Conservation (phyloP, 2,113 vertebrate genomes). For the Hiodon alosoides region DNA sequence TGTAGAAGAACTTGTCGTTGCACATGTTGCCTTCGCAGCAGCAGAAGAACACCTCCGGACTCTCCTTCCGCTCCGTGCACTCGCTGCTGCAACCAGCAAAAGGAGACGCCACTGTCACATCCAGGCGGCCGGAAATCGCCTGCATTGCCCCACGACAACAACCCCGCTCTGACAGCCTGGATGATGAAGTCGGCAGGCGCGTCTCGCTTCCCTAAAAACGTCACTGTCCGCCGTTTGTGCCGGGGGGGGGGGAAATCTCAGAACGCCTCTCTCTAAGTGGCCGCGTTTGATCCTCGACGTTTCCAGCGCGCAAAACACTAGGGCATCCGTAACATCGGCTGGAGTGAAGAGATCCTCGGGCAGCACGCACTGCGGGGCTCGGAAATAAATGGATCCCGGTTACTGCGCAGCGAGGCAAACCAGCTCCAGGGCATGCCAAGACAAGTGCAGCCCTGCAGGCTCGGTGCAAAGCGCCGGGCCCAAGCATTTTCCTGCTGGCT, state of each 20-base stretch:
- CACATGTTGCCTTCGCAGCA: conserved; percentile 97
- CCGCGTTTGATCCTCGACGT: not conserved
- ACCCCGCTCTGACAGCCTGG: not conserved
- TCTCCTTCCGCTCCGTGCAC: conserved; percentile 92
- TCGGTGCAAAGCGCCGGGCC: not conserved
- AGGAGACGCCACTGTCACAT: not conserved
- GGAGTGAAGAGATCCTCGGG: not conserved
- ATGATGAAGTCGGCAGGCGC: not conserved
- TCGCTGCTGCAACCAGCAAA: conserved; percentile 67
- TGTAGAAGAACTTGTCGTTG: conserved; percentile 89
- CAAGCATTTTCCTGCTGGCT: not conserved
- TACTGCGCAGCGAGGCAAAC: conserved; percentile 37
- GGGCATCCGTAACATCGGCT: conserved; percentile 2
- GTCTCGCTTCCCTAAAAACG: not conserved
- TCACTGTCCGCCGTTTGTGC: too few species aligned
- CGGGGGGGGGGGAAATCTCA: too few species aligned
- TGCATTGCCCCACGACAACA: too few species aligned
- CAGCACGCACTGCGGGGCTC: not conserved
- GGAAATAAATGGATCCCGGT: conserved; percentile 29
- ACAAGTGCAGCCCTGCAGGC: conserved; percentile 21
- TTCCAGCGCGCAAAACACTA: conserved; percentile 17
- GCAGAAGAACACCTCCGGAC: conserved; percentile 95
- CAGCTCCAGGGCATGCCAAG: conserved; percentile 39
- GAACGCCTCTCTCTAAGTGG: not conserved
- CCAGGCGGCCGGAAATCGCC: too few species aligned